A percentile compares a stretch with the other conserved stretches of the same genome.
These are phyloP conservation scores for Malurus splendens DNA, from an alignment of 2,797 vertebrate species.

Conservation along the genomic window DNA sequence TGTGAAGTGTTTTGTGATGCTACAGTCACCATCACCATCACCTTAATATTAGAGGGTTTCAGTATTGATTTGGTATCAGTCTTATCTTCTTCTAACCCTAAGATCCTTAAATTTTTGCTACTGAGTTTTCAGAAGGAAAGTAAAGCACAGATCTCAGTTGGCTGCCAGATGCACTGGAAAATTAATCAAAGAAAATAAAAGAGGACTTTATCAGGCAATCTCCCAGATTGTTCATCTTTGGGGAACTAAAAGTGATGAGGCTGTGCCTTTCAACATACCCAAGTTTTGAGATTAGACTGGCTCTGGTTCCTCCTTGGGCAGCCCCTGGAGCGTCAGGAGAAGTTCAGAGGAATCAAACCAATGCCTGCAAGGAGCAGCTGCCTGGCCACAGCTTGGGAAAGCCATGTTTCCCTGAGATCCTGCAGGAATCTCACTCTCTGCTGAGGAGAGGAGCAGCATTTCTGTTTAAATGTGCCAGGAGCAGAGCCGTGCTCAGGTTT, in stretches of 20 bases:
- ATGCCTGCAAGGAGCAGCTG: not conserved
- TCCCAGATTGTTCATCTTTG: not conserved
- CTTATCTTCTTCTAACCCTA: not conserved
- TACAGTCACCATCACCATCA: not conserved
- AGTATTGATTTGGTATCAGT: not conserved
- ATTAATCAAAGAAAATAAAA: not conserved
- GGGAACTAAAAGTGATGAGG: not conserved
- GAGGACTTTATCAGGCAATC: not conserved
- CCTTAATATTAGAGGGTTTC: not conserved
- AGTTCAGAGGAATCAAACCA: not conserved
- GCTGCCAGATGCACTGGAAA: not conserved
- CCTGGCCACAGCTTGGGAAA: not conserved
- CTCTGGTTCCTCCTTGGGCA: not conserved
- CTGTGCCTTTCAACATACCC: not conserved
- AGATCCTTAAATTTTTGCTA: not conserved
- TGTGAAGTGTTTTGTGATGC: not conserved
- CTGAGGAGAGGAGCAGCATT: not conserved
- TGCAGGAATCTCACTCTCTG: not conserved
- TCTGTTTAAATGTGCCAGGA: not conserved
- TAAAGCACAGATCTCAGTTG: not conserved
- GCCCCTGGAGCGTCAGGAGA: not conserved
- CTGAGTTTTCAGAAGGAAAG: not conserved
- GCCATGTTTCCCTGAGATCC: not conserved
- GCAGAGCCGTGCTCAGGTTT: accelerated
- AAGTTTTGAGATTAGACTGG: not conserved